Evolutionary conservation across 2,797 vertebrate species (phyloP).

Genomic region (Ptychobarbus kaznakovi): DNA sequence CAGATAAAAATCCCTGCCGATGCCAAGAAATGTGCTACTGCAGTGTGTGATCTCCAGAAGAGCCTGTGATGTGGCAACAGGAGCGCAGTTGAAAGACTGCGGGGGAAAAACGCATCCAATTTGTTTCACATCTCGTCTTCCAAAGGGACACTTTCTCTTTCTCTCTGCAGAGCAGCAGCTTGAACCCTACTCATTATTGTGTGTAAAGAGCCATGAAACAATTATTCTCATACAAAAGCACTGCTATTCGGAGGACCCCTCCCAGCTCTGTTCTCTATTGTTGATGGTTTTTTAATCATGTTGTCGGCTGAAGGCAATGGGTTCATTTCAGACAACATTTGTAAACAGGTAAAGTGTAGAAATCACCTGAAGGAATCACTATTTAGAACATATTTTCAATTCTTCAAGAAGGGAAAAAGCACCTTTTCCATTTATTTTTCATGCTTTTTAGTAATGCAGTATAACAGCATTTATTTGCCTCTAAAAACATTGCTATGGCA

Average conservation of each 20-base stretch:
- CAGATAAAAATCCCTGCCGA: constrained; percentile 23
- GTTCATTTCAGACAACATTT: neutral
- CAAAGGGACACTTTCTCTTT: constrained; percentile 22
- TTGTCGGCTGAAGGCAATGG: constrained; percentile 21
- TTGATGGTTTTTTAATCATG: constrained; percentile 17
- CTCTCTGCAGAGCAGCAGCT: constrained; percentile 34
- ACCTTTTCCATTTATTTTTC: neutral
- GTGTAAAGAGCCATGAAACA: constrained; percentile 25
- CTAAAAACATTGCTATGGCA: neutral
- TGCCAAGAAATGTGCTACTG: constrained; percentile 33
- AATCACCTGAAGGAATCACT: neutral
- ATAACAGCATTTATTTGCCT: neutral
- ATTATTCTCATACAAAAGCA: constrained; percentile 34
- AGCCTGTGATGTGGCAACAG: constrained; percentile 33
- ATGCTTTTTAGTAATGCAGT: neutral
- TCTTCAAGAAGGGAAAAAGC: neutral
- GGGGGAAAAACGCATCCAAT: neutral
- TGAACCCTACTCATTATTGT: constrained; percentile 30
- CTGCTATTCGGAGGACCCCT: neutral
- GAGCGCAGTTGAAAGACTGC: constrained; percentile 27
- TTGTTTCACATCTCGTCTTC: constrained; percentile 40
- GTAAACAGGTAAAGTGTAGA: neutral
- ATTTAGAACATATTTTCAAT: neutral
- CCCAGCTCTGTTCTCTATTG: constrained; percentile 14
- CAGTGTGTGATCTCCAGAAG: constrained; percentile 36